phyloP scores from a whole-genome alignment of 2,113 vertebrate species.

The Clupea harengus region DNA sequence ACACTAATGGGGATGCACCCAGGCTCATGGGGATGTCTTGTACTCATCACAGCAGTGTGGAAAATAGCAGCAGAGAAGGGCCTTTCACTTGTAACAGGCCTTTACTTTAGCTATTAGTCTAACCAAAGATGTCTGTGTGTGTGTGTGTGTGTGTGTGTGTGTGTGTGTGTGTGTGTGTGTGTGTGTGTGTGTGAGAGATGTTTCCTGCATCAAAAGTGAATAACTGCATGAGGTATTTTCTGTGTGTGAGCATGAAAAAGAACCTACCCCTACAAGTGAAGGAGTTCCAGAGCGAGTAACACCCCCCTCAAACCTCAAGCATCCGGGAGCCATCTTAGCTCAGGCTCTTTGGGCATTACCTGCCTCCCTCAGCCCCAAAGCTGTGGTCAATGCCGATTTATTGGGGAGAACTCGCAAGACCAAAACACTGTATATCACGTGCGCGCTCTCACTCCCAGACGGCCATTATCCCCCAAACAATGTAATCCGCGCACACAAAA shows the following conservation, averaged over 20 bases:
- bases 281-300: neutral
- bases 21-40: neutral
- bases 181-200: neutral
- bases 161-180: neutral
- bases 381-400: conserved; percentile 48
- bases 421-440: conserved; percentile 46
- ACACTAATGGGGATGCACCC: neutral
- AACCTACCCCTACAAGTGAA: neutral
- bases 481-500: conserved; percentile 58
- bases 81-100: neutral
- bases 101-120: neutral
- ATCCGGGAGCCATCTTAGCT: conserved; percentile 32
- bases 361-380: conserved; percentile 13
- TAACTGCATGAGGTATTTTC: neutral
- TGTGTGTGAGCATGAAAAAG: neutral
- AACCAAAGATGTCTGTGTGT: neutral
- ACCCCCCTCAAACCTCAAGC: conserved; percentile 21
- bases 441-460: conserved; percentile 31
- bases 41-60: neutral
- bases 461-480: conserved; percentile 44
- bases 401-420: conserved; percentile 22
- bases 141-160: conserved; percentile 1
- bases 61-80: neutral
- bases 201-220: neutral
- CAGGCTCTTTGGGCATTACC: conserved; percentile 31